A percentile compares a stretch with the other conserved stretches of the same genome.
Evolutionary conservation across 2,113 vertebrate genomes (phyloP).

Genomic region (Lynx canadensis): DNA sequence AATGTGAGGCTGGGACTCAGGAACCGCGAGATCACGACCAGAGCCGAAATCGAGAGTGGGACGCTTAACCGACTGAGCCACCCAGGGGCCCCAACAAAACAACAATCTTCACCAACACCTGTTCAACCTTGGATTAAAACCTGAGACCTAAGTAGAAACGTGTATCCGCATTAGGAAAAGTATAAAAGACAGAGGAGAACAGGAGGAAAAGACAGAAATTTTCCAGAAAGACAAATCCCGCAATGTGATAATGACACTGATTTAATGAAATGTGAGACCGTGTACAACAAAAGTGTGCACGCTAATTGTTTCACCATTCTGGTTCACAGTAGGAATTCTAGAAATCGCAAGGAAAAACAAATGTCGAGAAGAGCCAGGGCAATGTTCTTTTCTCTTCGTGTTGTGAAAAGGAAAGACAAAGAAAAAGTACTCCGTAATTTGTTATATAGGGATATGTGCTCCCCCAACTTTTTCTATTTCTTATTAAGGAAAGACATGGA

Average conservation of each 20-base stretch:
- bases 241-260: background rate
- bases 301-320: conserved; percentile 32
- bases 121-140: background rate
- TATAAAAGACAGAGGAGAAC: background rate
- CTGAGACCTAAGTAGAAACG: background rate
- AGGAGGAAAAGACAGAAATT: background rate
- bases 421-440: background rate
- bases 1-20: no score
- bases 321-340: background rate
- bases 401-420: background rate
- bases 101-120: background rate
- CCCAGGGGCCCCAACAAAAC: background rate
- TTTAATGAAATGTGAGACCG: conserved; percentile 7
- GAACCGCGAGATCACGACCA: no score
- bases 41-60: no score
- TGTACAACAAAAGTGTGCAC: background rate
- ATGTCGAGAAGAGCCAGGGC: background rate
- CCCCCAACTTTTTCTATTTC: background rate
- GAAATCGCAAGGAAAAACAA: background rate
- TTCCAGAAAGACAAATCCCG: background rate
- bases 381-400: conserved; percentile 18
- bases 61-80: no score
- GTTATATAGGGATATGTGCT: background rate
- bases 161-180: conserved; percentile 10
- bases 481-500: conserved; percentile 20